Conservation (phyloP, 92 coral and sea anemone species). For the Epizoanthus scotinus region DNA sequence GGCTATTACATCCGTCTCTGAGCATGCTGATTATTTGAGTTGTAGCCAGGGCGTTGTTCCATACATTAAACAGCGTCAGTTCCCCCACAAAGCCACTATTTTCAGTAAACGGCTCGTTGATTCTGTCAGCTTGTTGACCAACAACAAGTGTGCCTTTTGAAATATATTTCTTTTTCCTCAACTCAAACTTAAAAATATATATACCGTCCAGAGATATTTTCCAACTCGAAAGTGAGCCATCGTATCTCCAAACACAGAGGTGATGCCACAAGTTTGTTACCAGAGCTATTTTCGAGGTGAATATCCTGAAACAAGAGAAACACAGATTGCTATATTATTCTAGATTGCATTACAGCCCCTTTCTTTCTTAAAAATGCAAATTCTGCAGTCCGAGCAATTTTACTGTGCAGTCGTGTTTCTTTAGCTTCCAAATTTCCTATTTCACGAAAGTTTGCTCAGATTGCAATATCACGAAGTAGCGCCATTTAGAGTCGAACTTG, state of each 20-base stretch:
- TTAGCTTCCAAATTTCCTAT: too few species aligned
- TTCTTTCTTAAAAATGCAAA: too few species aligned
- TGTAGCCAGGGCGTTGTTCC: background rate
- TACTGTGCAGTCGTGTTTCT: too few species aligned
- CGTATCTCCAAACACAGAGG: background rate
- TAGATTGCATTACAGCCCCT: too few species aligned
- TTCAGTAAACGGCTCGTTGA: background rate
- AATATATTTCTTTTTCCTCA: background rate
- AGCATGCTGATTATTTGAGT: background rate
- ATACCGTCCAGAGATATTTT: background rate
- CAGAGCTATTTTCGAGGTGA: background rate
- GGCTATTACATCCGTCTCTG: background rate
- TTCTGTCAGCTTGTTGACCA: background rate
- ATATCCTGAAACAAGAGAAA: background rate
- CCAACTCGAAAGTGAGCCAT: background rate
- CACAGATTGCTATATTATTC: too few species aligned
- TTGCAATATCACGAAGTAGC: too few species aligned
- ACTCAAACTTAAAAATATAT: background rate
- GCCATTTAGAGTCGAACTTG: too few species aligned
- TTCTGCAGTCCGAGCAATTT: too few species aligned
- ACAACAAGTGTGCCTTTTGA: background rate
- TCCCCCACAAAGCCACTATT: background rate
- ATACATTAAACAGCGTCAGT: background rate
- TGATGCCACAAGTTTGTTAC: background rate
- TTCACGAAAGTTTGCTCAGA: too few species aligned